phyloP scores from a whole-genome alignment of 2,888 invertebrate genomes.

The Trachelus troglodyta region DNA sequence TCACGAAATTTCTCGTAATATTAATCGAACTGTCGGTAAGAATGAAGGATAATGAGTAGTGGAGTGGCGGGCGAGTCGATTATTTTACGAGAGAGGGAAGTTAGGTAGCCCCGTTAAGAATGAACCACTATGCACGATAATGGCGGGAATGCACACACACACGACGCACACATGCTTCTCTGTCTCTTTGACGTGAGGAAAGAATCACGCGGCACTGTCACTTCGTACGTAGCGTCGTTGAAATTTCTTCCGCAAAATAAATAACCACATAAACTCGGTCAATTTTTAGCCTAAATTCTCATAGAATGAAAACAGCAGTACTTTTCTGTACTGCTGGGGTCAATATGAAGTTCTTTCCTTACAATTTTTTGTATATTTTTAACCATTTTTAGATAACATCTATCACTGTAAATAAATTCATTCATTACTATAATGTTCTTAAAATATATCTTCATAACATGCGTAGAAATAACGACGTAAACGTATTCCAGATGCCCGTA shows the following conservation, averaged over 20 bases:
- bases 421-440: conserved; percentile 18
- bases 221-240: neutral
- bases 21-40: conserved; percentile 11
- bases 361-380: conserved; percentile 10
- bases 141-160: conserved; percentile 53
- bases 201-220: conserved; percentile 12
- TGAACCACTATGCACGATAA: conserved; percentile 48
- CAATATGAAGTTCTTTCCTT: conserved; percentile 9
- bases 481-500: neutral
- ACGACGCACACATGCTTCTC: conserved; percentile 23
- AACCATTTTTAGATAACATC: conserved; percentile 14
- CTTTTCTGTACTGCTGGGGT: conserved; percentile 10
- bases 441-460: conserved; percentile 16
- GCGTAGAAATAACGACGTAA: conserved; percentile 1
- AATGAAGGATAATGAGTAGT: conserved; percentile 21
- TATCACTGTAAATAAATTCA: conserved; percentile 18
- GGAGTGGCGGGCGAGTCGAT: conserved; percentile 56
- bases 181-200: neutral
- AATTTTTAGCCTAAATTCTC: neutral
- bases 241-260: neutral
- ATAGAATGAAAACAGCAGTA: neutral
- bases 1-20: conserved; percentile 8
- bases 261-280: neutral
- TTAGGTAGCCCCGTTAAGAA: conserved; percentile 42
- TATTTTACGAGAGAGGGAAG: conserved; percentile 33